Evolutionary conservation across 2,113 vertebrate genomes (phyloP), one percentile per base, ranked within the genome.

Genomic region (Datnioides undecimradiatus): DNA sequence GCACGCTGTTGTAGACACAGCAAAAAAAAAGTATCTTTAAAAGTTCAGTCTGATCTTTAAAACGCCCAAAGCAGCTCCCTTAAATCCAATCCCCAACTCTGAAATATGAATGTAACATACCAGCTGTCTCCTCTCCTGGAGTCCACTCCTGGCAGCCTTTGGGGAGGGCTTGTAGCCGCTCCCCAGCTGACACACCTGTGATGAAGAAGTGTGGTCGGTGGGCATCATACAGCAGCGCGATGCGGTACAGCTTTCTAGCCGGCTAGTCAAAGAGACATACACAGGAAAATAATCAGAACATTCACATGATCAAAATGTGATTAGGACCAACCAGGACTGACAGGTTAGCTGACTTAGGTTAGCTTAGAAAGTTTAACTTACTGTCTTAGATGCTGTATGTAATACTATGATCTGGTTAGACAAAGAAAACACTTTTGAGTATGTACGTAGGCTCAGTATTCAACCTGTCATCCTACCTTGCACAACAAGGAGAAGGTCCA

Each of bases 201-300:
- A 99, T 97, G 93, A 94, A 98, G 78, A 99, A 99, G 93, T 99
- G 98, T 69, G 98, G 98, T 59, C 98, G 96, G 93, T 99, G 97
- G 87, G 98, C 98, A 79, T 99, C 98, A 8, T 99, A 99, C 48
- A 99, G 97, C 91, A 99, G 93, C 65, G 97, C 98, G 78, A 98
- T 97, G 64, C 97, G 96, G 86, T 94, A 96, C 83, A 99, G 94
- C 90, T 96, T 97, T 93, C 97, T 96, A 77, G 97, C 95, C 86
- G 98, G 98, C 98, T 99, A 88, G 19, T 62, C 11, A 48, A 57
- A n/a, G 34, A 84, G 19, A 83, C 8, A 43, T 2, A 40, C 29
- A 70, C 1, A 19, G 1, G 6, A 36, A 21, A 23, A 64, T 23
- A 33, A 58, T 48, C 11, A 63, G 29, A 17, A 77, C 23, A 46